Conservation (phyloP, 2,113 vertebrate species). For the Erpornis zantholeuca region DNA sequence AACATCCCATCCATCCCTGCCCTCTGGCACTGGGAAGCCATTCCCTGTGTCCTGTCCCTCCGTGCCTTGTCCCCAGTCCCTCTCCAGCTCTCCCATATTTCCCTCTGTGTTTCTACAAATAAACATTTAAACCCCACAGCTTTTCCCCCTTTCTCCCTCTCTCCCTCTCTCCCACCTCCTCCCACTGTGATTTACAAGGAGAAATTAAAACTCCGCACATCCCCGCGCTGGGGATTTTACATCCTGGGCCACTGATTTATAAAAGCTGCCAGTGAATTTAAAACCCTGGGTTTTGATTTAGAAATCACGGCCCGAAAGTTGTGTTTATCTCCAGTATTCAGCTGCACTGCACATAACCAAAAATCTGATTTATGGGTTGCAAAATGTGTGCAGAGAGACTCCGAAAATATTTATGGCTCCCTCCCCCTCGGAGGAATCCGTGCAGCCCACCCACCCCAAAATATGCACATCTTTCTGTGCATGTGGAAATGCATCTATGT, state of each 20-base stretch:
- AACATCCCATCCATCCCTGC: neutral
- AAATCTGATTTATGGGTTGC: slow-evolving; percentile 31
- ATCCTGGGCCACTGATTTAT: neutral
- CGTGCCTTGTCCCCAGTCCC: neutral
- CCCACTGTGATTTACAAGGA: neutral
- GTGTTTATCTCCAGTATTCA: neutral
- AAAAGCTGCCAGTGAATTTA: neutral
- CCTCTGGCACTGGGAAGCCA: neutral
- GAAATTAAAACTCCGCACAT: neutral
- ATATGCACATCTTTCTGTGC: neutral
- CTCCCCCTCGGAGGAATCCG: neutral
- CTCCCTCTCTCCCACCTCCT: neutral
- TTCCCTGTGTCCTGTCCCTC: neutral
- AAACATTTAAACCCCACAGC: neutral
- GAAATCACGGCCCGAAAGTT: neutral
- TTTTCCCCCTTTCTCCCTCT: neutral
- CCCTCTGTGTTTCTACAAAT: neutral
- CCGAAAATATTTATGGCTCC: neutral
- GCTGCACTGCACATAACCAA: neutral
- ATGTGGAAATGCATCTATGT: neutral
- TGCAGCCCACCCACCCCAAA: neutral
- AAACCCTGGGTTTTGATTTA: neutral
- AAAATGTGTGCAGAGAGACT: neutral
- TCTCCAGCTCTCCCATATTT: neutral
- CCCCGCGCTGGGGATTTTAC: neutral